Evolutionary conservation across 2,113 vertebrate genomes (phyloP).

Genomic region (Orycteropus afer): DNA sequence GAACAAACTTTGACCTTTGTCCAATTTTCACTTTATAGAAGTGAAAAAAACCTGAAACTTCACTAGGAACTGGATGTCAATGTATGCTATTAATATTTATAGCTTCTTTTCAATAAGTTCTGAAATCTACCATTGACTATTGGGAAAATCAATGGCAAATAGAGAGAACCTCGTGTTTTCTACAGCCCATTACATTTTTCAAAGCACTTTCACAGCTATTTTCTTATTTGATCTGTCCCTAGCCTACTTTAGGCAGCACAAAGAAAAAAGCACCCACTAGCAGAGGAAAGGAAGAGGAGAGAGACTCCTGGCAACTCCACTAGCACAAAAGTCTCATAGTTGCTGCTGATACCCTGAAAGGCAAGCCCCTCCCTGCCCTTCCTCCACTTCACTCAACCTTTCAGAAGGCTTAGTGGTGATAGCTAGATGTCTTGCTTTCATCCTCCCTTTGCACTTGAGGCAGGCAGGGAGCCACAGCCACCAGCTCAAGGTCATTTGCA

Average conservation of each 20-base stretch:
- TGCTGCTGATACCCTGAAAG: neutral
- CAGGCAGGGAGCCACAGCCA: neutral
- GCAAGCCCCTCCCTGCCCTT: neutral
- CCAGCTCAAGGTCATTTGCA: neutral
- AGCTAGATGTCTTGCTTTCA: neutral
- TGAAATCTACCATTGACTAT: neutral
- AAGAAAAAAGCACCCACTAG: neutral
- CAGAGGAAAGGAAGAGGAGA: neutral
- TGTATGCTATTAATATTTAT: slow-evolving; percentile 39
- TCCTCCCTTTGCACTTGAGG: neutral
- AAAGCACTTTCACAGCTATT: neutral
- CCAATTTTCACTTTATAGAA: neutral
- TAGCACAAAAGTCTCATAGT: neutral
- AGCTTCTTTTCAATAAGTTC: slow-evolving; percentile 14
- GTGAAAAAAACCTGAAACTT: slow-evolving; percentile 18
- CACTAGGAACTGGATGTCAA: neutral
- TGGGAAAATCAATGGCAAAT: slow-evolving; percentile 32
- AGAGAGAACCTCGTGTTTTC: neutral
- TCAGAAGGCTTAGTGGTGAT: neutral
- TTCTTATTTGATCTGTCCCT: slow-evolving; percentile 7
- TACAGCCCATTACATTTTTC: neutral
- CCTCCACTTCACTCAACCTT: neutral
- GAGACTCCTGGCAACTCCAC: neutral
- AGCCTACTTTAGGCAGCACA: neutral
- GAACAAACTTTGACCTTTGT: slow-evolving; percentile 1